Evolutionary conservation across 1,140 invertebrate species (phyloP).

Genomic region (Condylostylus longicornis): DNA sequence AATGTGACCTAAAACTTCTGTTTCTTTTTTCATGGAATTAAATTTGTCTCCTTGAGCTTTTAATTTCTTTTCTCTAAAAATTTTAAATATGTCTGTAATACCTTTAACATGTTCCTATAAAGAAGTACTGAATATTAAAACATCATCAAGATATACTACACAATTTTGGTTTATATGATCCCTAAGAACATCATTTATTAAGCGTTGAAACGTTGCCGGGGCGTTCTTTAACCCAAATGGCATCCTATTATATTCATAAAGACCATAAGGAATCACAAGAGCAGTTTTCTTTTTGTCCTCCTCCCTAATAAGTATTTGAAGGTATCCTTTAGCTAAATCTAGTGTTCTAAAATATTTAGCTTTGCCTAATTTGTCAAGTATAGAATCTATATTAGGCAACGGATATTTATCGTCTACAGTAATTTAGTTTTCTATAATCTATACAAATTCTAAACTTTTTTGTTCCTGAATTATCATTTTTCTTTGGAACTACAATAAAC

Average conservation of each 20-base stretch:
- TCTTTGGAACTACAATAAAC: no score
- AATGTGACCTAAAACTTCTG: constrained; percentile 10
- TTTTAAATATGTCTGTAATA: constrained; percentile 5
- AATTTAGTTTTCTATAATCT: constrained; percentile 2
- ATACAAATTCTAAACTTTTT: neutral
- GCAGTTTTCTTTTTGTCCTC: neutral
- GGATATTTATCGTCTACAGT: neutral
- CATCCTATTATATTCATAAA: constrained; percentile 4
- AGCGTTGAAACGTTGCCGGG: constrained; percentile 19
- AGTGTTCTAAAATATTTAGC: constrained; percentile 3
- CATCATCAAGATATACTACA: no score
- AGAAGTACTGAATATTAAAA: constrained; percentile 14
- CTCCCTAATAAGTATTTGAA: constrained; percentile 1
- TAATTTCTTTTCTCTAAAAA: constrained; percentile 1
- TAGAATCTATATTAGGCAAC: neutral
- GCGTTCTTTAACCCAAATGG: constrained; percentile 9
- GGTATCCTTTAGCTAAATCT: constrained; percentile 1
- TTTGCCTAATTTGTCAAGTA: neutral
- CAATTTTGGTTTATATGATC: constrained; percentile 5
- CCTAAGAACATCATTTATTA: constrained; percentile 16
- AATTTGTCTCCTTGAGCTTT: constrained; percentile 9
- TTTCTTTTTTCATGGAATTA: constrained; percentile 3
- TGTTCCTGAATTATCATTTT: no score
- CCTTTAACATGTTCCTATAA: constrained; percentile 15
- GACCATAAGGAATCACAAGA: constrained; percentile 14